Evolutionary conservation across 2,797 vertebrate species (phyloP), one percentile per base, ranked within the genome.

Genomic region (Spinus pinus): DNA sequence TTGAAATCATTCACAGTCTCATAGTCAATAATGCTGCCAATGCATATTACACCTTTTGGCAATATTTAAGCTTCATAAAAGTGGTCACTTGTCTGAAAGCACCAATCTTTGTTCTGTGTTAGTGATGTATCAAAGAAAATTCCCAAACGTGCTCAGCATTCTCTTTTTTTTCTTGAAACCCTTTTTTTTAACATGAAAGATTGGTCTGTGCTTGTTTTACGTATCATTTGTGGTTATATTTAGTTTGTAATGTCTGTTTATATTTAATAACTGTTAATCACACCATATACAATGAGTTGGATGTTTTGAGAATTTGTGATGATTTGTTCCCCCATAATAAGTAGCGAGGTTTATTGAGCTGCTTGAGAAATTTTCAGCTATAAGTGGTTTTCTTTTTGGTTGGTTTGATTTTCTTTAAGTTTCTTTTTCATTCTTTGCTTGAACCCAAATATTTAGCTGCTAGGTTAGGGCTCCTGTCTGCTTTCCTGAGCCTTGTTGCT

Each of bases 401-500:
- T 94, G 88, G 57, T 97, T 98, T 96, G 86, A 82, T 97, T 98
- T 96, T 86, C 90, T 97, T 97, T 97, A 98, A 98, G 98, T 99
- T 99, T 98, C 97, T 98, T 98, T 98, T 98, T 98, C 98, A 98
- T 99, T 99, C 98, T 99, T 99, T 99, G 99, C 99, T 99, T 98
- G 97, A 98, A 98, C 98, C 99, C 98, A 96, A 99, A 98, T 99
- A 99, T 98, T 98, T 98, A 99, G 98, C 98, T 99, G 98, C 98
- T 99, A 99, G 99, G 98, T 98, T 99, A 99, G 99, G 99, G 98
- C 98, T 99, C 99, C 99, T 99, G 99, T 99, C 99, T 99, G 99
- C 99, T 99, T 99, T 99, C 99, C 99, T 99, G 98, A 99, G 99
- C 99, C 99, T 99, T 99, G 99, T 99, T 99, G 99, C 99, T 99